Percentiles rank a stretch among this genome's conserved stretches.
Conservation (phyloP, 1,140 invertebrate genomes). For the Drosophila tristis region DNA sequence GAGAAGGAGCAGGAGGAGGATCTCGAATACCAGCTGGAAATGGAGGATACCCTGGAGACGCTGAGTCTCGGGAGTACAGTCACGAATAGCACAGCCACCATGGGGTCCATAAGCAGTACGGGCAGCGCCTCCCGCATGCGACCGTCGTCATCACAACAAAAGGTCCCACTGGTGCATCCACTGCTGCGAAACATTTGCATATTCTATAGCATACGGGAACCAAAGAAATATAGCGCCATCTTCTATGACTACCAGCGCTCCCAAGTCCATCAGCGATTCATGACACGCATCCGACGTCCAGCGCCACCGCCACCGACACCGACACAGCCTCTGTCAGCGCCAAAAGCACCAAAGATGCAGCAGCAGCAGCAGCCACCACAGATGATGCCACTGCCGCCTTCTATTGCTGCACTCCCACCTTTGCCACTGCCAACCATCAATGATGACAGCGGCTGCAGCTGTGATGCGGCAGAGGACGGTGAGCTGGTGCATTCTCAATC, state of each 20-base stretch:
- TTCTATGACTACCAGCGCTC: slow-evolving; percentile 76
- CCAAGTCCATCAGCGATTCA: slow-evolving; percentile 59
- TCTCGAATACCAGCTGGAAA: neutral
- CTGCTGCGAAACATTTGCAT: slow-evolving; percentile 74
- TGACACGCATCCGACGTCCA: slow-evolving; percentile 59
- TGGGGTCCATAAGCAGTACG: slow-evolving; percentile 65
- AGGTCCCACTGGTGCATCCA: slow-evolving; percentile 46
- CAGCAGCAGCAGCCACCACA: neutral
- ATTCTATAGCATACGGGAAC: slow-evolving; percentile 68
- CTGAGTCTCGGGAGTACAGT: slow-evolving; percentile 74
- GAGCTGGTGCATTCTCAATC: slow-evolving; percentile 20
- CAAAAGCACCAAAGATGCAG: too few species aligned
- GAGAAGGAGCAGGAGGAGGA: slow-evolving; percentile 1
- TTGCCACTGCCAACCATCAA: slow-evolving; percentile 17
- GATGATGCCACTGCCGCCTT: neutral
- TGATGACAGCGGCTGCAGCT: slow-evolving; percentile 69
- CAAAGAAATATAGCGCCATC: slow-evolving; percentile 71
- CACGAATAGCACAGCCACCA: slow-evolving; percentile 72
- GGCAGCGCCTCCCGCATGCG: slow-evolving; percentile 28
- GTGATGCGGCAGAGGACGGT: slow-evolving; percentile 42
- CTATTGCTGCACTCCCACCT: neutral
- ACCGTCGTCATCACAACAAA: neutral
- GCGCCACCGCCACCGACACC: slow-evolving; percentile 30
- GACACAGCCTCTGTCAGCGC: too few species aligned
- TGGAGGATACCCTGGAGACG: slow-evolving; percentile 30